phyloP scores from a whole-genome alignment of 2,888 invertebrate genomes.

The Folsomia candida region DNA sequence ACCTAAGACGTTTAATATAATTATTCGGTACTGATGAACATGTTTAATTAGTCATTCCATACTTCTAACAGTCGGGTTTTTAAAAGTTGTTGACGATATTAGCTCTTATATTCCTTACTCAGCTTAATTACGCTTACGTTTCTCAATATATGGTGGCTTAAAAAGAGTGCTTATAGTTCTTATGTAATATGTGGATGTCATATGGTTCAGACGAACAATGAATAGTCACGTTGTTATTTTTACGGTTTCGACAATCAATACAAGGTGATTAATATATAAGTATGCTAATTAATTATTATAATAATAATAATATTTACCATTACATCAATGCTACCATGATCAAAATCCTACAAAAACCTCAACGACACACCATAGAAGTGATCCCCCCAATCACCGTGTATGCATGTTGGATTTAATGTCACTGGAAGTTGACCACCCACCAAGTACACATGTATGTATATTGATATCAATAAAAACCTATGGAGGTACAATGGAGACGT shows the following conservation, averaged over 20 bases:
- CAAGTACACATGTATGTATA: background rate
- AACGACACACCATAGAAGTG: no score
- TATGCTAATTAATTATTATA: background rate
- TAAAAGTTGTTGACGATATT: constrained; percentile 14
- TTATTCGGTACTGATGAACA: constrained; percentile 15
- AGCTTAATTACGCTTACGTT: constrained; percentile 10
- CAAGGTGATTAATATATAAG: background rate
- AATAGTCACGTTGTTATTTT: background rate
- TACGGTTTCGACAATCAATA: background rate
- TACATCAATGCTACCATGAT: background rate
- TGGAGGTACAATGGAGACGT: background rate
- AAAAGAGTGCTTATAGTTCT: background rate
- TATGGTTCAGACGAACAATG: background rate
- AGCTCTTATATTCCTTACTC: constrained; percentile 5
- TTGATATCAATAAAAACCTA: background rate
- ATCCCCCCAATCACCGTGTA: background rate
- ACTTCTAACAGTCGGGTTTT: constrained; percentile 2
- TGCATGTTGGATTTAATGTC: background rate
- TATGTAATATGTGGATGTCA: constrained; percentile 9
- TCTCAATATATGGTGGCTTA: constrained; percentile 7
- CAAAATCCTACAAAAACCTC: background rate
- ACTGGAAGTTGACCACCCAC: background rate
- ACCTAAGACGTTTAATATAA: constrained; percentile 9
- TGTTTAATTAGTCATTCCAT: constrained; percentile 22
- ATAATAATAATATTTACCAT: background rate